Percentiles rank a stretch among this genome's conserved stretches.
Conservation (phyloP, 92 coral and sea anemone genomes). For the Epizoanthus ramosus region DNA sequence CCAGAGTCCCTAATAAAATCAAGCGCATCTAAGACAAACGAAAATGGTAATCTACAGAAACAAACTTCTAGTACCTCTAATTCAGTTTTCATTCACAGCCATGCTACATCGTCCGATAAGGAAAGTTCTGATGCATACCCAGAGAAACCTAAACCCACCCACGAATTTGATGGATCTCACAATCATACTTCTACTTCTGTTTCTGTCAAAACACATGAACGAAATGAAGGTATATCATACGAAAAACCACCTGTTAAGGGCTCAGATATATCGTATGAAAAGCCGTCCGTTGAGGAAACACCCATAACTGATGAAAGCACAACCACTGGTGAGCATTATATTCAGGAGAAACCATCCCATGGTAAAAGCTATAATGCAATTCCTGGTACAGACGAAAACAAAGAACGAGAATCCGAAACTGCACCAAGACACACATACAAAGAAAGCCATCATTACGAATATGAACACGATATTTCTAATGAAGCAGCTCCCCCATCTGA, state of each 20-base stretch:
- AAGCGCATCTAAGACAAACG: too few species aligned
- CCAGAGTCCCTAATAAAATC: not conserved
- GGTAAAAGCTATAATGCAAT: constrained; percentile 14
- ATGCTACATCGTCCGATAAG: not conserved
- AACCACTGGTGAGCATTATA: not conserved
- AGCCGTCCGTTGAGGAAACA: constrained; percentile 36
- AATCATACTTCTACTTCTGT: not conserved
- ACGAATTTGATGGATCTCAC: not conserved
- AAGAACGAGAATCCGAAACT: not conserved
- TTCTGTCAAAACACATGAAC: not conserved
- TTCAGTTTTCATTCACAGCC: not conserved
- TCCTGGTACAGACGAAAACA: constrained; percentile 9
- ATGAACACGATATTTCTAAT: too few species aligned
- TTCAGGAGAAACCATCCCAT: not conserved
- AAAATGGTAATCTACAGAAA: too few species aligned
- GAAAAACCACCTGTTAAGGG: constrained; percentile 30
- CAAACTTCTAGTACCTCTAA: not conserved
- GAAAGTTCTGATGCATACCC: not conserved
- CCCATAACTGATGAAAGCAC: constrained; percentile 14
- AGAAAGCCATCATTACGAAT: too few species aligned
- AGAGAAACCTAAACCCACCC: not conserved
- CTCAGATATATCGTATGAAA: constrained; percentile 4
- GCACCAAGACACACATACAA: too few species aligned
- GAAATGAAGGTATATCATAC: not conserved
- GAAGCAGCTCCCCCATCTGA: too few species aligned